A percentile compares a stretch with the other conserved stretches of the same genome.
phyloP scores from a whole-genome alignment of 2,888 invertebrate species.

The Eupeodes latifasciatus region DNA sequence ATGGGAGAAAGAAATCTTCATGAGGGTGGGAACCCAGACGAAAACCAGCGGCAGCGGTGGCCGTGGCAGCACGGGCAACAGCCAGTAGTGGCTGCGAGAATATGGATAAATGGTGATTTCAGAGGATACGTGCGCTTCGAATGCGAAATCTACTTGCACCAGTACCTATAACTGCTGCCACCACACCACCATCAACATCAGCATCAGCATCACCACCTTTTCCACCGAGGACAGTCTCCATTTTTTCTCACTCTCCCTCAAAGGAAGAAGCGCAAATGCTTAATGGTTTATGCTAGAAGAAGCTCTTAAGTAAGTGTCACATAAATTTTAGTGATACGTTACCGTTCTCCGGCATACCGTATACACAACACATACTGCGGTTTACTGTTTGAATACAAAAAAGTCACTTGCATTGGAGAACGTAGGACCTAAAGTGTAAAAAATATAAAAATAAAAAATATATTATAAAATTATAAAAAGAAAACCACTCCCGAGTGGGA shows the following conservation, averaged over 20 bases:
- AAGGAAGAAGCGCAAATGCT: constrained; percentile 76
- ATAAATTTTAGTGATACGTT: constrained; percentile 78
- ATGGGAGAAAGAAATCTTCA: not conserved
- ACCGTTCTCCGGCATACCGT: constrained; percentile 68
- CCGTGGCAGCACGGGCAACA: constrained; percentile 10
- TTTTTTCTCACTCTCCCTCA: not conserved
- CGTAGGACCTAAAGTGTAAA: constrained; percentile 2
- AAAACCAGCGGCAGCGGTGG: constrained; percentile 59
- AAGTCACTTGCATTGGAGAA: constrained; percentile 68
- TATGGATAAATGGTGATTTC: constrained; percentile 75
- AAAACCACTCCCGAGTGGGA: constrained; percentile 64
- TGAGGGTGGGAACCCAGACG: constrained; percentile 52
- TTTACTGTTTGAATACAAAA: constrained; percentile 76
- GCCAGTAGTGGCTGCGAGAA: constrained; percentile 55
- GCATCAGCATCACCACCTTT: not conserved
- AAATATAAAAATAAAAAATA: constrained; percentile 26
- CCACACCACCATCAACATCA: constrained; percentile 27
- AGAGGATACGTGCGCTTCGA: constrained; percentile 75
- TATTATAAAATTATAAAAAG: constrained; percentile 46
- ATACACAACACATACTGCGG: constrained; percentile 76
- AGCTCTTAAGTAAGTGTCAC: constrained; percentile 79
- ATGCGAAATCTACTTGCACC: constrained; percentile 75
- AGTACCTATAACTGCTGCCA: constrained; percentile 58
- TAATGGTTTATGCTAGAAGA: constrained; percentile 78
- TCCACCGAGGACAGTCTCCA: constrained; percentile 34